Evolutionary conservation across 1,140 invertebrate genomes (phyloP).

Genomic region (Stegodyphus mimosarum): DNA sequence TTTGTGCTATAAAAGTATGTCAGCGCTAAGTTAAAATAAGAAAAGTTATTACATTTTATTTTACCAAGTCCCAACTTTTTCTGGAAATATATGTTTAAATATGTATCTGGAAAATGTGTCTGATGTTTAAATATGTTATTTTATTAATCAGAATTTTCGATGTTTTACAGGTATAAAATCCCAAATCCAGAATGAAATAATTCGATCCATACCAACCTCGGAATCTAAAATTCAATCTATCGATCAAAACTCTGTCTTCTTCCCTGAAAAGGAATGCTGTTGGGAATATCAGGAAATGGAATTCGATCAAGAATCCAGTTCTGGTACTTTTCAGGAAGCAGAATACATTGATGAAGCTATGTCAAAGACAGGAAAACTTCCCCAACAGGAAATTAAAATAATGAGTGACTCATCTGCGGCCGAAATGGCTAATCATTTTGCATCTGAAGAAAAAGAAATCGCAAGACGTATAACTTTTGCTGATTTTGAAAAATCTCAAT

Average conservation of each 20-base stretch:
- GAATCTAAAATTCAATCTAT: too few relatives aligned
- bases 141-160: too few relatives aligned
- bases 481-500: background rate
- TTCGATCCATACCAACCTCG: too few relatives aligned
- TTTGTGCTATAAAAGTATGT: too few relatives aligned
- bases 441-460: background rate
- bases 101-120: too few relatives aligned
- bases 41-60: too few relatives aligned
- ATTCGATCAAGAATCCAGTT: conserved; percentile 37
- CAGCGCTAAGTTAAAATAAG: too few relatives aligned
- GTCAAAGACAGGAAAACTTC: background rate
- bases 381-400: background rate
- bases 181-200: too few relatives aligned
- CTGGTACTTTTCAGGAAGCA: conserved; percentile 34
- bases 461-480: background rate
- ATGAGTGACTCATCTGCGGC: background rate
- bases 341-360: conserved; percentile 10
- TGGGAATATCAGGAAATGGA: conserved; percentile 56
- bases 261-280: conserved; percentile 21
- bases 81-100: too few relatives aligned
- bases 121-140: too few relatives aligned
- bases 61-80: too few relatives aligned
- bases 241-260: background rate
- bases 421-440: background rate
- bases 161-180: too few relatives aligned